Evolutionary conservation across 37 sponge, comb jelly and placozoan genomes (phyloP), one percentile per base, ranked within the genome.

Genomic region (Beroe ovata): DNA sequence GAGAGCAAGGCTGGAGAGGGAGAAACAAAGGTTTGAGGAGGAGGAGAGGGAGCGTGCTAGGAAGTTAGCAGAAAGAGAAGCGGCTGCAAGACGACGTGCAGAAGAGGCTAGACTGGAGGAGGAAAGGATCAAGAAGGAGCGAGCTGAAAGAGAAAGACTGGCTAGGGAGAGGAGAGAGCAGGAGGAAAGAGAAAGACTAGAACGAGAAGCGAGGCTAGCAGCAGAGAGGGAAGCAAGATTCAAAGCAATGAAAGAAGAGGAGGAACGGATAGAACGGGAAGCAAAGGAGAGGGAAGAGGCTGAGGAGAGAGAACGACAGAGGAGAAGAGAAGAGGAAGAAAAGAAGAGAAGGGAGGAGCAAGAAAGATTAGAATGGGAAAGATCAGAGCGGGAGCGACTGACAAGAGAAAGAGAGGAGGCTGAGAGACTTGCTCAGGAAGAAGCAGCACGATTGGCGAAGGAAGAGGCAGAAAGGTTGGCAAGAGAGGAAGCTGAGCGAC

Each of bases 391-490:
- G 23, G 84, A 77, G 21, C 69, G 69, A 33, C 28, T 42, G n/a
- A 42, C 39, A 35, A 39, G 84, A 23, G 84, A 39, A 39, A 77
- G 38, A 35, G 54, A 77, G 47, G 84, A 77, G n/a, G 84, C 84
- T 4, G 84, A 39, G 33, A 39, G 84, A 40, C 41, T 39, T 77
- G 84, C 84, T 14, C 20, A 39, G 22, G 84, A 77, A 19, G 33
- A 77, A 2, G 84, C 84, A 39, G 84, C 16, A 42, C 3, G 84
- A 21, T 30, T 32, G 28, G 84, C 84, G 0, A 16, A 28, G 25
- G 84, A 77, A 41, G 38, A 77, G 23, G 84, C 84, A 36, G 84
- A 77, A 23, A 39, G 84, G 41, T 20, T 32, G 33, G 84, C 84
- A 1, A 77, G 84, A 39, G 84, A 77, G 23, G 54, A 39, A 42